Evolutionary conservation across 2,113 vertebrate species (phyloP).

Genomic region (Hyaena hyaena): DNA sequence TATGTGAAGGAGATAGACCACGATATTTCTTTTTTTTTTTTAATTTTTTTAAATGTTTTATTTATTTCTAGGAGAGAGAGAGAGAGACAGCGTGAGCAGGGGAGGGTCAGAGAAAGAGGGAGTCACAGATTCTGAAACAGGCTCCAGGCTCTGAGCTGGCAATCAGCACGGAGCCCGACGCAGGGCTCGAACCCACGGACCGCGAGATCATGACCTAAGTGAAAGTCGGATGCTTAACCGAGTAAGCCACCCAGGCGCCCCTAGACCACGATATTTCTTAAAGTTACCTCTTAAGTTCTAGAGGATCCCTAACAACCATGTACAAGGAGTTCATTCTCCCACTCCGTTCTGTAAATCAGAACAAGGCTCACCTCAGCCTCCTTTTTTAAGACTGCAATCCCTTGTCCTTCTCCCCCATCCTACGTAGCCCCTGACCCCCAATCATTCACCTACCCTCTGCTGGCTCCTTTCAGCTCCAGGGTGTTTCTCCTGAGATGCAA

Average conservation of each 20-base stretch:
- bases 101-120: no score
- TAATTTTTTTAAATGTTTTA: no score
- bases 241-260: no score
- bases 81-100: no score
- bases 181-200: no score
- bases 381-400: background rate
- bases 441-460: background rate
- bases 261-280: background rate
- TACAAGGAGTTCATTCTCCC: background rate
- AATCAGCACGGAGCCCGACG: no score
- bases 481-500: background rate
- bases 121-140: no score
- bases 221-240: no score
- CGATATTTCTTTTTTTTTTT: background rate
- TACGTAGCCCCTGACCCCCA: no score
- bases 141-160: no score
- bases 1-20: background rate
- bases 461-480: background rate
- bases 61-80: no score
- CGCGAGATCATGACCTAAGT: no score
- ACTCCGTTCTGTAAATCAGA: background rate
- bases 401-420: background rate
- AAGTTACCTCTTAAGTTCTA: background rate
- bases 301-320: background rate
- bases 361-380: background rate